Evolutionary conservation across 2,113 vertebrate species (phyloP), one percentile per base, ranked within the genome.

Genomic region (Echinops telfairi): DNA sequence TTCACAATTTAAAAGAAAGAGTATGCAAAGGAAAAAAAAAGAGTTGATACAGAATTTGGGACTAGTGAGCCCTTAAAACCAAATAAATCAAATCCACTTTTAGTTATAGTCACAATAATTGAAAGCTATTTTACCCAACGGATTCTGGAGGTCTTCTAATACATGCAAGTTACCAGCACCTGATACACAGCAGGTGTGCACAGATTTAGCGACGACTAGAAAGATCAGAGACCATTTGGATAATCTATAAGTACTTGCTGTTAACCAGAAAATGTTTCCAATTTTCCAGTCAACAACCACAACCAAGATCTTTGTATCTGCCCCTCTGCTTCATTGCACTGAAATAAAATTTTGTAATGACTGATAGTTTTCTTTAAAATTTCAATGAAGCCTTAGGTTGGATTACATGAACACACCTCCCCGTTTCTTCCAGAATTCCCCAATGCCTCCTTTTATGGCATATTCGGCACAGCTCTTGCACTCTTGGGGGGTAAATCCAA

Each of bases 341-440:
- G 77, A 73, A 93, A 94, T 17, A 87, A 86, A 71, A 70, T 9
- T 62, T 78, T 16, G 3, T 43, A 62, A 31, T 43, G 25, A 77
- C 2, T 90, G 68, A 83, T 15, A 8, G 22, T 81, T 88, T 81
- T 57, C 73, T 22, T 60, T 93, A 89, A 66, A 95, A 87, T 92
- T 73, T 90, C 68, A 86, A 22, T 2, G 43, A 88, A 64, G 33
- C 1, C 86, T 93, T 57, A 91, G 43, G 88, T n/a, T 43, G 10
- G 29, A 78, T 97, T 95, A 98, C 97, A 99, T 97, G 8, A 95
- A 98, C 90, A 98, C 31, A 29, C 90, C 75, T 31, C 31, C 76
- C 80, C 86, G 95, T 88, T 96, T 96, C 79, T 97, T 98, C 98
- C 98, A 98, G 96, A 99, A 98, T 91, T 98, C 98, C 0, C 94